Conservation (phyloP, 1,140 invertebrate genomes). For the Zophobas morio region DNA sequence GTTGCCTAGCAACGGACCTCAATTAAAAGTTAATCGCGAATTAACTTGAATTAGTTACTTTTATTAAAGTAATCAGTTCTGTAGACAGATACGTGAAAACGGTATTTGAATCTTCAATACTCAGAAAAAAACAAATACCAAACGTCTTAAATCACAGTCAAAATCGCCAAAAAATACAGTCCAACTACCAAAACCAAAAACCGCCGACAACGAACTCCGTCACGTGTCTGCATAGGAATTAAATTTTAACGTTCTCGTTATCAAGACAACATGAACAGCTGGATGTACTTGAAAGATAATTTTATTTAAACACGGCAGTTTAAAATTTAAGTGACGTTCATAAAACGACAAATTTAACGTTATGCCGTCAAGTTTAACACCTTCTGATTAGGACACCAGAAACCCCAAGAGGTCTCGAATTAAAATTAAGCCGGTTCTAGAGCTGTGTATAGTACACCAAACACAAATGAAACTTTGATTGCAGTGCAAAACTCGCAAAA, state of each 20-base stretch:
- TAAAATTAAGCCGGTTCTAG: background rate
- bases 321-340: slow-evolving; percentile 20
- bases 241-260: slow-evolving; percentile 39
- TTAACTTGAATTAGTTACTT: no score
- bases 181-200: background rate
- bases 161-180: background rate
- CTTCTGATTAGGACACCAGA: slow-evolving; percentile 6
- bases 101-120: no score
- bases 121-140: no score
- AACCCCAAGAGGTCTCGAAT: background rate
- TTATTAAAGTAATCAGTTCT: no score
- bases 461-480: background rate
- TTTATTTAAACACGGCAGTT: background rate
- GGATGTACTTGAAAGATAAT: background rate
- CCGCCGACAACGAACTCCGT: background rate
- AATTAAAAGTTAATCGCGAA: no score
- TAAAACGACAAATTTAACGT: slow-evolving; percentile 12
- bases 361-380: slow-evolving; percentile 41
- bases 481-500: background rate
- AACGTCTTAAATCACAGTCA: no score
- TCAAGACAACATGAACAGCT: slow-evolving; percentile 19
- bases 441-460: background rate
- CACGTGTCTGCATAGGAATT: slow-evolving; percentile 14
- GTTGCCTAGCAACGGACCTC: no score
- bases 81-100: no score